phyloP scores from a whole-genome alignment of 2,888 invertebrate genomes.

The Melanophora roralis region DNA sequence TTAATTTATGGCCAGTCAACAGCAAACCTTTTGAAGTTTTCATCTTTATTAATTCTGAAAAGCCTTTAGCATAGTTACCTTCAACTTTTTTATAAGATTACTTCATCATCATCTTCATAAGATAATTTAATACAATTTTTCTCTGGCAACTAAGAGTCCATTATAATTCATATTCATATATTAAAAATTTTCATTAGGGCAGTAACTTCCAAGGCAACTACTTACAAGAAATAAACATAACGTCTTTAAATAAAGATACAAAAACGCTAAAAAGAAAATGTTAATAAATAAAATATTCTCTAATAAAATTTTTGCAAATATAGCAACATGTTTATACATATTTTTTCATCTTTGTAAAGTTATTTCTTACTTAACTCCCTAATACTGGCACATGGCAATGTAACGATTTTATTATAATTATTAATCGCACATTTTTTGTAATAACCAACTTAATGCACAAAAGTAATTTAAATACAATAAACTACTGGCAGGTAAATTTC shows the following conservation, averaged over 20 bases:
- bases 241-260: too few species aligned
- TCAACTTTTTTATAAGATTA: too few species aligned
- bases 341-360: not conserved
- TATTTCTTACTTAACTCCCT: not conserved
- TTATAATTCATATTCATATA: conserved; percentile 32
- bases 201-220: not conserved
- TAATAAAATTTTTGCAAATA: too few species aligned
- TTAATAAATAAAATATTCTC: too few species aligned
- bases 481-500: conserved; percentile 47
- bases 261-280: too few species aligned
- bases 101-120: too few species aligned
- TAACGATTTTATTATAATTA: not conserved
- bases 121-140: too few species aligned
- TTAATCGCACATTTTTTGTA: conserved; percentile 36
- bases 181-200: not conserved
- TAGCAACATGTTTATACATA: too few species aligned
- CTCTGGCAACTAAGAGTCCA: conserved; percentile 13
- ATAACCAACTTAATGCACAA: conserved; percentile 45
- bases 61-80: not conserved
- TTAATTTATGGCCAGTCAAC: conserved; percentile 10
- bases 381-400: not conserved
- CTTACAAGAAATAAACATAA: not conserved
- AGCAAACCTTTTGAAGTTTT: conserved; percentile 1
- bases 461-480: conserved; percentile 59
- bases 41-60: not conserved